Conservation (phyloP, 35 echinoderm and acorn worm species). For the Acanthaster planci region DNA sequence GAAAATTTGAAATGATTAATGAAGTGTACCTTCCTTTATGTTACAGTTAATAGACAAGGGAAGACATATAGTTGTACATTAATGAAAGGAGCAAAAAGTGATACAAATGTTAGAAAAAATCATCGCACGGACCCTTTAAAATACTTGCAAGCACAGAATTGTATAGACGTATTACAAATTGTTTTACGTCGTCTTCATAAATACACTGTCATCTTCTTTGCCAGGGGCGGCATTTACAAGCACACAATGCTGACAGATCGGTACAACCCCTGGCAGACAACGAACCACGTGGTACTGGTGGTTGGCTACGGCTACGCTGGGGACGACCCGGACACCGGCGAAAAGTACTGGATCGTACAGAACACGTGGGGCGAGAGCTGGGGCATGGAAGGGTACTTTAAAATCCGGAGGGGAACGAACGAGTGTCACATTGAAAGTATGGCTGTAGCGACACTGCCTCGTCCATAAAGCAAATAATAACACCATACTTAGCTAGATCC, state of each 20-base stretch:
- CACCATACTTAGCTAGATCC: no score
- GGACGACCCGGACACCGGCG: constrained; percentile 42
- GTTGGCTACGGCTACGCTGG: constrained; percentile 72
- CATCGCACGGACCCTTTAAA: no score
- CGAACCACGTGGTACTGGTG: constrained; percentile 73
- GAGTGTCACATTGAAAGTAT: constrained; percentile 80
- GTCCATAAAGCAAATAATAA: not conserved
- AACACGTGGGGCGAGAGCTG: constrained; percentile 72
- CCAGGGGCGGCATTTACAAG: constrained; percentile 68
- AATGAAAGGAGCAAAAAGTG: no score
- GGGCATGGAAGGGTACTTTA: constrained; percentile 74
- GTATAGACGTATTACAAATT: no score
- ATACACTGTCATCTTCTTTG: not conserved
- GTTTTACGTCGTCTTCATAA: no score
- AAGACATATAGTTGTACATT: no score
- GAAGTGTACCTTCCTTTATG: no score
- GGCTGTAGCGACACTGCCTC: constrained; percentile 59
- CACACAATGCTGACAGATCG: constrained; percentile 59
- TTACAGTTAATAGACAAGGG: no score
- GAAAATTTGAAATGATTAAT: no score
- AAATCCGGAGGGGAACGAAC: constrained; percentile 58
- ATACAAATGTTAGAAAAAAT: no score
- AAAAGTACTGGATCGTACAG: constrained; percentile 85
- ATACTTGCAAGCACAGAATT: no score
- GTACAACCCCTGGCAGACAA: constrained; percentile 71